Percentiles rank a stretch among this genome's conserved stretches.
These are phyloP conservation scores for Metaphire vulgaris DNA, from an alignment of 1,140 invertebrate genomes.

Conservation along the genomic window DNA sequence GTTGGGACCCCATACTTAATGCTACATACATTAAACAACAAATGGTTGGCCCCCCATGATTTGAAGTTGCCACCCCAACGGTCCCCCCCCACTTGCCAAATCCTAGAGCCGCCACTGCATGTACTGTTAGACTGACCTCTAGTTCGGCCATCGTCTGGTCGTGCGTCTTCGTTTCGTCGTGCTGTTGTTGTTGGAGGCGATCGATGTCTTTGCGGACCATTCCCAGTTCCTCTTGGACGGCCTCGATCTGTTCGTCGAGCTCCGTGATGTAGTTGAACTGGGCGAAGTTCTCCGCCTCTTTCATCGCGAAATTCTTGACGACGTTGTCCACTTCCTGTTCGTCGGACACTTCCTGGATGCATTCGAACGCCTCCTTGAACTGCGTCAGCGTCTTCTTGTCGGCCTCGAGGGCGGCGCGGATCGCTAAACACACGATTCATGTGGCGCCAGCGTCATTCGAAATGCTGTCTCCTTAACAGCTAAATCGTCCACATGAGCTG, in stretches of 20 bases:
- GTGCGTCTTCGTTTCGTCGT: background rate
- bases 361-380: background rate
- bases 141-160: background rate
- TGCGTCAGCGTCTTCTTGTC: background rate
- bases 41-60: no score
- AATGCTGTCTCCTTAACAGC: no score
- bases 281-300: background rate
- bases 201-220: background rate
- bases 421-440: background rate
- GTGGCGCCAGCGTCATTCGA: no score
- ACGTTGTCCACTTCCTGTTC: background rate
- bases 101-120: no score
- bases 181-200: background rate
- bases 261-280: background rate
- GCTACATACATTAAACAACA: no score
- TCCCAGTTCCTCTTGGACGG: background rate
- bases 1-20: no score
- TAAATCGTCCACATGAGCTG: no score
- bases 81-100: no score
- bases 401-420: background rate
- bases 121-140: background rate
- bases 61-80: no score
- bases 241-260: background rate
- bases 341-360: background rate
- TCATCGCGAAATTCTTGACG: background rate